Percentiles rank a stretch among this genome's conserved stretches.
phyloP scores from a whole-genome alignment of 2,888 invertebrate species.

The Marronus borbonicus region DNA sequence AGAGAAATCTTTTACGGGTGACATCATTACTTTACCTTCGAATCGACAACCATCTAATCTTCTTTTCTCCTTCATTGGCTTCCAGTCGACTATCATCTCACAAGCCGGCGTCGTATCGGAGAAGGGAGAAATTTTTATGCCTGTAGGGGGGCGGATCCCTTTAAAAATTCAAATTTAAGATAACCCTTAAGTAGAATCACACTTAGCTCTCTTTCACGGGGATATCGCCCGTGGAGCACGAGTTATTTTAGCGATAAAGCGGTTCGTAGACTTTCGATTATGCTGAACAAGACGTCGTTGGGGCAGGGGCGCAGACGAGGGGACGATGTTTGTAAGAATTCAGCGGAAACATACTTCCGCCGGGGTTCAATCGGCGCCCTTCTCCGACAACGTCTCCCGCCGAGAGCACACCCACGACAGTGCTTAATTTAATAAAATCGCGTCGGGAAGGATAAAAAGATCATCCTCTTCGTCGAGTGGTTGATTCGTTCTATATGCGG shows the following conservation, averaged over 20 bases:
- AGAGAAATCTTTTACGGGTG: neutral
- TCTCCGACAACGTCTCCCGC: neutral
- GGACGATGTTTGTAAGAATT: constrained; percentile 25
- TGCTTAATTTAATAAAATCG: constrained; percentile 44
- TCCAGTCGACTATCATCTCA: neutral
- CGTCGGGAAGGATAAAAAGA: constrained; percentile 42
- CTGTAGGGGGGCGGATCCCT: constrained; percentile 6
- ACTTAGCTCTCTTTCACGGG: neutral
- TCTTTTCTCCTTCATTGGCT: neutral
- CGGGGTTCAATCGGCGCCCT: neutral
- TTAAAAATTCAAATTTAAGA: constrained; percentile 43
- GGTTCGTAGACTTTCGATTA: constrained; percentile 49
- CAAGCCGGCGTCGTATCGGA: neutral
- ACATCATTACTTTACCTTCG: constrained; percentile 30
- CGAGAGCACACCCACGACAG: constrained; percentile 29
- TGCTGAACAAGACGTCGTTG: constrained; percentile 42
- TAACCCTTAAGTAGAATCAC: constrained; percentile 37
- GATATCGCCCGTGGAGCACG: constrained; percentile 12
- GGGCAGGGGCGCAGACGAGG: constrained; percentile 1
- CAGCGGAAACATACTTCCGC: neutral
- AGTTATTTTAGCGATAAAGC: constrained; percentile 47
- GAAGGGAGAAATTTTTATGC: constrained; percentile 15
- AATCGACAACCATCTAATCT: constrained; percentile 5
- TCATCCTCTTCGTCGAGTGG: constrained; percentile 33
- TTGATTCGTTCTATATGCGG: constrained; percentile 44